phyloP scores from a whole-genome alignment of 2,113 vertebrate species.

The Pagrus major region DNA sequence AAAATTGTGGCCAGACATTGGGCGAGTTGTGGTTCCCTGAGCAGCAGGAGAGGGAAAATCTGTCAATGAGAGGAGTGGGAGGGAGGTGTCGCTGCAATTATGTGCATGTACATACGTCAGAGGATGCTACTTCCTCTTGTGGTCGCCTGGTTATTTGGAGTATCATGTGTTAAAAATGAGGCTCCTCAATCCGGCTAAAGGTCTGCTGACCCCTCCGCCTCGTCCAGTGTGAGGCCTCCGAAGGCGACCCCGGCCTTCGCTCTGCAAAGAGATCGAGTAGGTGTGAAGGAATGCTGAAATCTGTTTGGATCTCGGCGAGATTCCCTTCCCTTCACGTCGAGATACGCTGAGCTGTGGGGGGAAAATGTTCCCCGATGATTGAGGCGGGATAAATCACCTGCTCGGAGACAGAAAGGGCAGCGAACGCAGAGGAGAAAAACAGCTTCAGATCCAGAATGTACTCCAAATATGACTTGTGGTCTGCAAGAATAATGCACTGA shows the following conservation, averaged over 20 bases:
- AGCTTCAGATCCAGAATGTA: slow-evolving; percentile 1
- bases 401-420: not conserved
- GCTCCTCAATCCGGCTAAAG: not conserved
- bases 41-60: slow-evolving; percentile 37
- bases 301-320: not conserved
- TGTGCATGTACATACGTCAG: slow-evolving; percentile 1
- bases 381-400: slow-evolving; percentile 41
- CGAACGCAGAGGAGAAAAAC: slow-evolving; percentile 18
- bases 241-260: not conserved
- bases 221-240: not conserved
- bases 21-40: slow-evolving; percentile 55
- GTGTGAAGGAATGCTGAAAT: slow-evolving; percentile 72
- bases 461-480: slow-evolving; percentile 20
- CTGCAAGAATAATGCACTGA: slow-evolving; percentile 15
- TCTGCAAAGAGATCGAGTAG: slow-evolving; percentile 46
- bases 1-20: slow-evolving; percentile 58
- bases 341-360: slow-evolving; percentile 2
- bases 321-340: not conserved
- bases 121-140: slow-evolving; percentile 13
- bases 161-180: slow-evolving; percentile 1
- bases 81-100: slow-evolving; percentile 1
- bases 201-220: slow-evolving; percentile 11
- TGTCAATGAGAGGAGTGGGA: slow-evolving; percentile 20
- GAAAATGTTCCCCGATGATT: slow-evolving; percentile 1
- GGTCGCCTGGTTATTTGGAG: not conserved